Evolutionary conservation across 2,888 invertebrate genomes (phyloP), one percentile per base, ranked within the genome.

Genomic region (Cephonodes hylas): DNA sequence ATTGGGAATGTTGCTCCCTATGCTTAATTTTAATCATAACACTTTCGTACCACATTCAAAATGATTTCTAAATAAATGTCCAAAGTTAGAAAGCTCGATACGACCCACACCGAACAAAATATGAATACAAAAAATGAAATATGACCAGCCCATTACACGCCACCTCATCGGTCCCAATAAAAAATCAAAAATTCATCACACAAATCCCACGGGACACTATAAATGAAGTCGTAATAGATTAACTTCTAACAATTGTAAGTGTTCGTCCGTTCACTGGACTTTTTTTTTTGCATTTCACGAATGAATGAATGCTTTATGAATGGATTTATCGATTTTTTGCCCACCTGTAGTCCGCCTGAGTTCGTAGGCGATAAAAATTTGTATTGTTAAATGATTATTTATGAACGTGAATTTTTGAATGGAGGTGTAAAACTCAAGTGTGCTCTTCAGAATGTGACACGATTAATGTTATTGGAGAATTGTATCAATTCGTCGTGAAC

Each of bases 381-480:
- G 88, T 91, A 87, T 89, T 88, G 88, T 90, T 77, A 71, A 74
- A 66, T 81, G 85, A 88, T 89, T 88, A 89, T 91, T 91, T 91
- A 90, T 88, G 85, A 71, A 75, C 75, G 73, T 64, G 53, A 66
- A 65, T 63, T 66, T 71, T 73, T 76, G 44, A 57, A 20, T 61
- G 31, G 53, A 57, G 44, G 56, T 38, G 38, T 60, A 38, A 60
- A 18, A 42, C 48, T 60, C 53, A 18, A 53, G 42, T 53, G 42
- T 48, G 48, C 25, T 60, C n/a, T 53, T n/a, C 25, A 42, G 48
- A 48, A 48, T 53, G 10, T 23, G 22, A 48, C 22, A 46, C 53
- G 53, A 53, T 53, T 53, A 60, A 58, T 46, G 34, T 59, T 23
- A 59, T 59, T 48, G 42, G 23, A 60, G 46, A 60, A 27, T 60